These are phyloP conservation scores for Cochlearius cochlearius DNA, from an alignment of 2,113 vertebrate species.

Conservation along the genomic window DNA sequence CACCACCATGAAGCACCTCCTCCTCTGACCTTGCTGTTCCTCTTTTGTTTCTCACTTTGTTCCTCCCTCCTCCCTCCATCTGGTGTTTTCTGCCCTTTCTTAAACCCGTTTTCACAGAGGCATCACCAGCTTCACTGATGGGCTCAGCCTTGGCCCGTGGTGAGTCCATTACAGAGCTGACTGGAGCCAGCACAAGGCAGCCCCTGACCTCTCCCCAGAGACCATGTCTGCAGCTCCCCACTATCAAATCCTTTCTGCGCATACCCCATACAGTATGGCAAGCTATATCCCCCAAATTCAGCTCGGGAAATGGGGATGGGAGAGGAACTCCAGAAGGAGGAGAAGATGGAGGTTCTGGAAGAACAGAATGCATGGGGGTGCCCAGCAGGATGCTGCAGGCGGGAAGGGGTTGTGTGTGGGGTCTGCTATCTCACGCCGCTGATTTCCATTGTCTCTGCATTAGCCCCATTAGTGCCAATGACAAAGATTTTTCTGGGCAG, in stretches of 20 bases:
- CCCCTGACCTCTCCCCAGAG: not conserved
- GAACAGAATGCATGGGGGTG: not conserved
- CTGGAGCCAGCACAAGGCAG: not conserved
- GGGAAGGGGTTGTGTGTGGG: not conserved
- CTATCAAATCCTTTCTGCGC: not conserved
- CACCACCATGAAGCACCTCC: not conserved
- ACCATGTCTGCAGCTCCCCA: fast-evolving
- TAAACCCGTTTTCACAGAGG: not conserved
- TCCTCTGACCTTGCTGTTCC: not conserved
- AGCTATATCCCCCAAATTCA: not conserved
- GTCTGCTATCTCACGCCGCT: not conserved
- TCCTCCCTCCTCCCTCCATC: not conserved
- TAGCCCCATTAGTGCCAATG: not conserved
- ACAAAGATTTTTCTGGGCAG: not conserved
- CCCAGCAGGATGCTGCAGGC: not conserved
- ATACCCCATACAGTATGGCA: not conserved
- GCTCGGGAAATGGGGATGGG: not conserved
- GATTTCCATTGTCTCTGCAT: not conserved
- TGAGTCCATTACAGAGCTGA: fast-evolving
- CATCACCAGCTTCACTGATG: not conserved
- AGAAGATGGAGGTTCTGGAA: not conserved
- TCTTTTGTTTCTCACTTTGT: not conserved
- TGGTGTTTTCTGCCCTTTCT: not conserved
- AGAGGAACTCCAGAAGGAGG: not conserved
- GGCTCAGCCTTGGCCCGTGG: not conserved